Evolutionary conservation across 2,888 invertebrate genomes (phyloP), one percentile per base, ranked within the genome.

Genomic region (Urechis unicinctus): DNA sequence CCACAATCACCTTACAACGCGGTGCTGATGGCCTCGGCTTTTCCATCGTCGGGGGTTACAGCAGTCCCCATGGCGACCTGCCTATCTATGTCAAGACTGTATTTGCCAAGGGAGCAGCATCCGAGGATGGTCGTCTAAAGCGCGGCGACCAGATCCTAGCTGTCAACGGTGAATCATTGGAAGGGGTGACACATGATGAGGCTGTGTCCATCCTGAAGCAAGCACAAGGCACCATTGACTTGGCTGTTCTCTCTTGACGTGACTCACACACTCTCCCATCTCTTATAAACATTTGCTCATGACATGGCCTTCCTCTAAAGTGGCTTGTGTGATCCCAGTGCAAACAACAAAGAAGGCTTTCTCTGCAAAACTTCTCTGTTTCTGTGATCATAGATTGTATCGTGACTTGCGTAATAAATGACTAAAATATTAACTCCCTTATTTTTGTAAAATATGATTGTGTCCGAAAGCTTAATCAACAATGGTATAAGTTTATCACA

Each of bases 91-190:
- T 78, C 36, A 77, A 77, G 61, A 76, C 71, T 49, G 73, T 78
- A 28, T 75, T 74, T 61, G 84, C 87, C 49, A 93, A 92, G 6
- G 90, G 95, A 31, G 86, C 88, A 42, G 95, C 94, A 0, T 80
- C 83, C 54, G 79, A 79, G 31, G 93, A 94, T 74, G 92, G 91
- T 2, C 86, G 89, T 3, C 83, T 98, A 61, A 88, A 90, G 77
- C 87, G 88, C 66, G 96, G 97, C 22, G 97, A 98, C 79, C 85
- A 91, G 69, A 85, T 98, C 50, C 81, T 90, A 3, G 83, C 90
- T 22, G 89, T 97, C n/a, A 92, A 95, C 74, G 92, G 89, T 4
- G 86, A 89, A 67, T 88, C 89, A 56, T 69, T 81, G 5, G 74
- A 80, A 3, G 77, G 77, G 26, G 72, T 75, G 43, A 79, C 78